Evolutionary conservation across 2,888 invertebrate species (phyloP).

Genomic region (Diadromus collaris): DNA sequence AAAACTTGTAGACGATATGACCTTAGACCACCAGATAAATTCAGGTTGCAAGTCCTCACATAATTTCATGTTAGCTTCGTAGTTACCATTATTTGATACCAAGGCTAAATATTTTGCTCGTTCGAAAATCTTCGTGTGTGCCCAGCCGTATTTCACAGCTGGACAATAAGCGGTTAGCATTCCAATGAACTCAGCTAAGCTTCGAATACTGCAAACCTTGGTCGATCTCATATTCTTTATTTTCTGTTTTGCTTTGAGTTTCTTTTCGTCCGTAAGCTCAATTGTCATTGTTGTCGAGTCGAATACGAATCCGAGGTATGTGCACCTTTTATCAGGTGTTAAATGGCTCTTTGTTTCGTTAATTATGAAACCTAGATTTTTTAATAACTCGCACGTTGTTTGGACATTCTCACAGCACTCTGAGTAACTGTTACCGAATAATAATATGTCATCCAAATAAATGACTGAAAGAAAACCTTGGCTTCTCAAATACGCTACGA

Average conservation of each 20-base stretch:
- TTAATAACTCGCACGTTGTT: neutral
- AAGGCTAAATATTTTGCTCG: constrained; percentile 37
- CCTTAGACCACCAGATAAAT: constrained; percentile 40
- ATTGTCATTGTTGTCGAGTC: constrained; percentile 24
- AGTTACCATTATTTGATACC: constrained; percentile 11
- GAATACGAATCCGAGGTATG: constrained; percentile 2
- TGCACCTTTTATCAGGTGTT: constrained; percentile 4
- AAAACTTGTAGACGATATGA: neutral
- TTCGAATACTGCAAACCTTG: constrained; percentile 26
- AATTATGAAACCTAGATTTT: neutral
- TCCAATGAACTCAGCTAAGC: constrained; percentile 34
- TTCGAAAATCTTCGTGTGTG: constrained; percentile 36
- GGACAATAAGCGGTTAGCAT: constrained; percentile 40
- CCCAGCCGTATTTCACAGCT: constrained; percentile 45
- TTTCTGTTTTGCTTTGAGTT: neutral
- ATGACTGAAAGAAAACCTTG: constrained; percentile 14
- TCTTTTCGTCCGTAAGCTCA: constrained; percentile 29
- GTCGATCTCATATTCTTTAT: neutral
- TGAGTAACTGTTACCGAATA: constrained; percentile 12
- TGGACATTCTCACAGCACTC: constrained; percentile 3
- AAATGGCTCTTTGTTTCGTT: neutral
- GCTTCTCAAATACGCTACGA: neutral
- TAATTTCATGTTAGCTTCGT: constrained; percentile 39
- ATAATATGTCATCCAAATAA: constrained; percentile 26
- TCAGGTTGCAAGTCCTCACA: constrained; percentile 24